Evolutionary conservation across 2,113 vertebrate species (phyloP), one percentile per base, ranked within the genome.

Genomic region (Monopterus albus): DNA sequence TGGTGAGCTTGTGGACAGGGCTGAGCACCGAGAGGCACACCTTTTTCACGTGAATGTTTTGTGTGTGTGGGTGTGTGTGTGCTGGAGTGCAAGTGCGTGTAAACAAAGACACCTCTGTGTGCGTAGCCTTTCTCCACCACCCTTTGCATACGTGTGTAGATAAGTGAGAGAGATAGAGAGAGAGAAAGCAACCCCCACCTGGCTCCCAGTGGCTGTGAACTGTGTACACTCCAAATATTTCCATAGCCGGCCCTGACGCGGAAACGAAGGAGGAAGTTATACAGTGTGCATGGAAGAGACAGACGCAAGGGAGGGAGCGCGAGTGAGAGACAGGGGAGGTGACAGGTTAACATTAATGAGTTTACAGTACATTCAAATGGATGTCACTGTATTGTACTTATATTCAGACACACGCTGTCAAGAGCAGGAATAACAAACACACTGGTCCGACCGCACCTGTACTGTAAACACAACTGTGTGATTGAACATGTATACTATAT

Each of bases 171-270:
- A 25, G 35, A 38, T 51, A 39, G 63, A 56, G 46, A 36, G 61
- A 40, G 59, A 79, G 57, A 76, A 28, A 59, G 36, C 55, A 58
- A 56, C 77, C 63, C 59, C 75, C 73, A 79, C 87, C 87, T 81
- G 57, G 8, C 83, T 85, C 75, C 78, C 78, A 66, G 64, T 43
- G 63, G 78, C 56, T 72, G 36, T 64, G 71, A 85, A 83, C 82
- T 92, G 89, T 92, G 91, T 90, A 91, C 88, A 92, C 87, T 93
- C 81, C 80, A 92, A 91, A 93, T 85, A 93, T 93, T 93, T 92
- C 90, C 91, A 92, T 90, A 92, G 86, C 43, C 66, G 7, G 75
- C 53, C 26, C 67, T 57, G 58, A 84, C 60, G 75, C 82, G 60
- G 89, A 93, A 89, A 85, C 61, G 13, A 64, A 90, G 72, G 73